A percentile compares a stretch with the other conserved stretches of the same genome.
These are phyloP conservation scores for Hyposoter dolosus DNA, from an alignment of 2,888 invertebrate species.

Conservation along the genomic window DNA sequence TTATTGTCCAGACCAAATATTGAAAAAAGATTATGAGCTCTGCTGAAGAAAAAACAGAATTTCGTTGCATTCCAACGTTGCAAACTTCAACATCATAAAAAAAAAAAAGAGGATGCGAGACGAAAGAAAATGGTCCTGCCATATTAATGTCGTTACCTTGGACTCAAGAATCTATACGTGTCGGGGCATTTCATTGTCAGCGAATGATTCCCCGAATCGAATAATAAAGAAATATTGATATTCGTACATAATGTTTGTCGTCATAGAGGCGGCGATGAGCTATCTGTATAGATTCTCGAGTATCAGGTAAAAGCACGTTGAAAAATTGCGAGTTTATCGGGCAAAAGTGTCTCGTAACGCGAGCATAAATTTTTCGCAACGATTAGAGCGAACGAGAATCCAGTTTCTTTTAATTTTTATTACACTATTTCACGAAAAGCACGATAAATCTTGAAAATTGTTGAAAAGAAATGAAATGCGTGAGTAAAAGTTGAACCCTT, in stretches of 20 bases:
- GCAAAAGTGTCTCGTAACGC: not conserved
- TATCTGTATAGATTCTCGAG: slow-evolving; percentile 4
- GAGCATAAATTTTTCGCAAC: not conserved
- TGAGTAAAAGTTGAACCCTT: too few relatives aligned
- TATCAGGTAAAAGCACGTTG: not conserved
- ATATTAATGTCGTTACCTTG: not conserved
- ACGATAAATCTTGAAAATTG: not conserved
- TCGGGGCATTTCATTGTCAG: not conserved
- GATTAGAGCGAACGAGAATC: not conserved
- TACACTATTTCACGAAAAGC: not conserved
- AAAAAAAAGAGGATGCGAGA: not conserved
- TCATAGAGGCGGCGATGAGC: not conserved
- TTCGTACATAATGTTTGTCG: not conserved
- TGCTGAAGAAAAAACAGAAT: too few relatives aligned
- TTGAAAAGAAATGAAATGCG: not conserved
- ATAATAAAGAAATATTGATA: not conserved
- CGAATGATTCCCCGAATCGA: not conserved
- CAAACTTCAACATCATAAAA: not conserved
- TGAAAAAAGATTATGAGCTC: too few relatives aligned
- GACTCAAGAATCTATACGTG: not conserved
- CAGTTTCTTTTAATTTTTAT: not conserved
- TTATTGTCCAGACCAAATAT: too few relatives aligned
- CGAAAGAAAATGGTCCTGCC: not conserved
- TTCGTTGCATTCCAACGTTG: too few relatives aligned
- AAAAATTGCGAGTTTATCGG: not conserved